These are phyloP conservation scores for Ochotona curzoniae DNA, from an alignment of 2,113 vertebrate species.

Conservation along the genomic window DNA sequence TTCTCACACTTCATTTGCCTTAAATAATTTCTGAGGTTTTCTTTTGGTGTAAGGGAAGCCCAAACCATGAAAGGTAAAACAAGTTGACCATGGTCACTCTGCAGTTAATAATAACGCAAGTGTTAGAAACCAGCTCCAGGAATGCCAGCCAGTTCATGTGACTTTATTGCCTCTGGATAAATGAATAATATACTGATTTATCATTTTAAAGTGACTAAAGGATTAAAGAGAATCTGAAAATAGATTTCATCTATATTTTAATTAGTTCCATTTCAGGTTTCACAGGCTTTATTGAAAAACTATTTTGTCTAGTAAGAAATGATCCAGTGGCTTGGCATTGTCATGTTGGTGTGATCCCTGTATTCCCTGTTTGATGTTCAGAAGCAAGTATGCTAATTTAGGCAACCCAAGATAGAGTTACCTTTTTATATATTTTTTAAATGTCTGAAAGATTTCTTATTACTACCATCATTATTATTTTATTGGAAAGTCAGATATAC, in stretches of 20 bases:
- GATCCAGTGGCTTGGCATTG: conserved; percentile 48
- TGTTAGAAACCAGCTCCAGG: conserved; percentile 29
- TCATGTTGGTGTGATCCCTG: neutral
- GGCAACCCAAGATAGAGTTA: neutral
- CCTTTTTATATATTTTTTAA: no score
- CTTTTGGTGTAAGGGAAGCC: conserved; percentile 38
- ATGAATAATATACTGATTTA: neutral
- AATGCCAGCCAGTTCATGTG: conserved; percentile 15
- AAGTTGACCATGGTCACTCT: conserved; percentile 2
- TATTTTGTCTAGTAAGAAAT: conserved; percentile 73
- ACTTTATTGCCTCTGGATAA: conserved; percentile 8
- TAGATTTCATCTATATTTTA: conserved; percentile 54
- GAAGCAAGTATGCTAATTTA: neutral
- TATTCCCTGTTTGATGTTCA: conserved; percentile 13
- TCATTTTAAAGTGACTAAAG: conserved; percentile 42
- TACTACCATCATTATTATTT: no score
- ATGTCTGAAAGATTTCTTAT: no score
- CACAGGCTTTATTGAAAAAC: conserved; percentile 60
- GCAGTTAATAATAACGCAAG: conserved; percentile 9
- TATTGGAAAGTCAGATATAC: no score
- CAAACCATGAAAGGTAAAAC: conserved; percentile 47
- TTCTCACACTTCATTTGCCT: neutral
- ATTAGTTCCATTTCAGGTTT: conserved; percentile 66
- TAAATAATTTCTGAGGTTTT: conserved; percentile 45
- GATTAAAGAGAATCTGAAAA: conserved; percentile 63